Base-by-base conservation (phyloP, 2,797 vertebrate genomes). In the Glyptemys insculpta region DNA sequence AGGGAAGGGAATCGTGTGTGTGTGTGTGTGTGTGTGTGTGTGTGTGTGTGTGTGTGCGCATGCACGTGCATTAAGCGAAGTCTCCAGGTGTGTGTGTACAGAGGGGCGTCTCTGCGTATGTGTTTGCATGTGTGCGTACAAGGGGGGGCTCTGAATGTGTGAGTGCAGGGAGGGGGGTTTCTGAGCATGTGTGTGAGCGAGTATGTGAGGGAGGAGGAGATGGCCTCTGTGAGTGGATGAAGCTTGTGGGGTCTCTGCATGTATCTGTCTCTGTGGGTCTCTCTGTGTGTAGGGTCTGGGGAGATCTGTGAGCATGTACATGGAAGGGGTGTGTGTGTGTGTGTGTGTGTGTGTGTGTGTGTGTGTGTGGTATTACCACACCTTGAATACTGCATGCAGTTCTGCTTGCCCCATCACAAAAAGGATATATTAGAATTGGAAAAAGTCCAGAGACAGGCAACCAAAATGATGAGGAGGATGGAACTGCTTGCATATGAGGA, bases 181-280 rank as follows among this genome's bases (percentile, higher is more conserved):
- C n/a, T 41, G 18, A 10, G 9, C 8, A 23, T 62, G 57, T 54
- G 21, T 25, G 19, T 56, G 54, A 56, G 23, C 54, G 6, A 57
- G 56, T 29, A 27, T 62, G 57, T 29, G 57, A 62, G 37, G 37
- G 37, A 72, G 10, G 21, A 41, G n/a, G 41, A 41, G 21, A 44
- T 23, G 10, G 12, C 27, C 27, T 78, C 14, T 78, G 74, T 78
- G 14, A 47, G 25, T 44, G 74, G 0, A 74, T 50, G 65, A 85
- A 2, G 3, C 3, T 14, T 2, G 49, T 0, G 8, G 88, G 41
- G 25, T 65, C 53, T 89, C 94, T 85, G 92, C 90, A 34, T 81
- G 93, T 95, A 52, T 88, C 85, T 0, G 89, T 1, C 2, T 21
- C 87, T 14, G 56, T 56, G 94, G 85, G 90, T 86, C 15, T 94